Conservation (phyloP, 2,113 vertebrate genomes). For the Trogon surrucura region DNA sequence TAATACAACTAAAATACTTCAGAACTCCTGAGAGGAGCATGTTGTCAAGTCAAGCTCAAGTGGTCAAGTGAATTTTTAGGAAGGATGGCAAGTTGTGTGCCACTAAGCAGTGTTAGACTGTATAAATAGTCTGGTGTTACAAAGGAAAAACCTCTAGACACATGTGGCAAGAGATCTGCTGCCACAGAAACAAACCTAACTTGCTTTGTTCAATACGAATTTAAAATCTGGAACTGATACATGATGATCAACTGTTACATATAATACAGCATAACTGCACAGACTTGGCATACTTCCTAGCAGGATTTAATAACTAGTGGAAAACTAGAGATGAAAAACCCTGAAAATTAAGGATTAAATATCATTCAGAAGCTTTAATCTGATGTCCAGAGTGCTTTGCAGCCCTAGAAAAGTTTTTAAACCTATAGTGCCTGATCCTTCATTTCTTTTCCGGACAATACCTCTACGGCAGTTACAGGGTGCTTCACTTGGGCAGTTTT, state of each 20-base stretch:
- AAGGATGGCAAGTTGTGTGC: not conserved
- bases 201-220: not conserved
- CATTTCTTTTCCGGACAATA: not conserved
- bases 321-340: not conserved
- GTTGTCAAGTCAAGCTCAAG: not conserved
- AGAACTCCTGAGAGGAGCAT: not conserved
- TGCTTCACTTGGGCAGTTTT: not conserved
- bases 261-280: not conserved
- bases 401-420: not conserved
- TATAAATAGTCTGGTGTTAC: not conserved
- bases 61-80: not conserved
- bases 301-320: not conserved
- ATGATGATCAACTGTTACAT: not conserved
- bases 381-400: not conserved
- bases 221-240: not conserved
- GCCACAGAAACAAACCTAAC: constrained; percentile 57
- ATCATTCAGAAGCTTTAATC: not conserved
- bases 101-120: not conserved
- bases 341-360: not conserved
- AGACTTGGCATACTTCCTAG: not conserved
- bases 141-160: constrained; percentile 20
- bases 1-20: not conserved
- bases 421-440: not conserved
- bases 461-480: not conserved
- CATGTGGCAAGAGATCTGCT: constrained; percentile 40